Evolutionary conservation across 2,113 vertebrate species (phyloP), one percentile per base, ranked within the genome.

Genomic region (Cyprinodon brontotheroides): DNA sequence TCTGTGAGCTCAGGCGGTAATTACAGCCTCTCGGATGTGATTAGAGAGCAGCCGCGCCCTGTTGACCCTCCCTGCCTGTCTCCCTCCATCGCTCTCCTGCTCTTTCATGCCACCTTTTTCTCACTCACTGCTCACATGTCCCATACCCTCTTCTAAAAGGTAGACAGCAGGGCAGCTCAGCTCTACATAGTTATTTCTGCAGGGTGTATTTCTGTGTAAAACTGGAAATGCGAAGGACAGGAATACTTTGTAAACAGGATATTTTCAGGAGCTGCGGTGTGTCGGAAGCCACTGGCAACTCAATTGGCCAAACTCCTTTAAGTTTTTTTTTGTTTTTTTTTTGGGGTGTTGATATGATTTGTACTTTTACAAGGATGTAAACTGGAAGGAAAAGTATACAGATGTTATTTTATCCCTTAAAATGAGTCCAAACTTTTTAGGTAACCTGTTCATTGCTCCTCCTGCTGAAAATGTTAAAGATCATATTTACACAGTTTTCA

Each of bases 1-100:
- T 93, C 86, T 92, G 78, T 75, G 88, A 91, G 91, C 90, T 90
- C 85, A 84, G 87, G 89, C 83, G 14, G 91, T 94, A 94, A 94
- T 95, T 94, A 93, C 89, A 93, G 90, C 89, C 90, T 93, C 91
- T 92, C 82, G 63, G 86, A 92, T 92, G 89, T 93, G 92, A 94
- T 94, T 94, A 94, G 87, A 92, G 88, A 90, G 92, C 89, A 86
- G 86, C 92, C 92, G 82, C 92, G 67, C 93, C 93, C 93, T 89
- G 82, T 61, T 83, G 86, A 90, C 90, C 87, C 85, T 87, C 90
- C 88, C 86, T 87, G 76, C 2, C 36, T 70, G 74, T 87, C 79
- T 86, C 79, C 72, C 74, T 86, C 75, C 79, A 76, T 81, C 70
- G 10, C 74, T 76, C 83, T 82, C 79, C 81, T 61, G 65, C 74